Evolutionary conservation across 2,888 invertebrate species (phyloP).

Genomic region (Coremacera marginata): DNA sequence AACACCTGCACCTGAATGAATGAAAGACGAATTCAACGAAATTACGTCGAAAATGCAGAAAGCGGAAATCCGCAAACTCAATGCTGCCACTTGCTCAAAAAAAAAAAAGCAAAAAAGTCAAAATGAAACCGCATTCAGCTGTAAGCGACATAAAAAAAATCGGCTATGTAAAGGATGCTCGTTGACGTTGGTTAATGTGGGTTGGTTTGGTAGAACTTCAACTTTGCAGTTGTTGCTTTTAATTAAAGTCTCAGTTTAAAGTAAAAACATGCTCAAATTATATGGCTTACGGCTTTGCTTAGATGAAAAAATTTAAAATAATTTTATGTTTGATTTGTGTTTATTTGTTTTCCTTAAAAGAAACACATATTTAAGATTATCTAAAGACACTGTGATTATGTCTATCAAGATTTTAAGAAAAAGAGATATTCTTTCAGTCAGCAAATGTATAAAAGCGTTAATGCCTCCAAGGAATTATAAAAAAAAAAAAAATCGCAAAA

Average conservation of each 20-base stretch:
- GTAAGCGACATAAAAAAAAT: not conserved
- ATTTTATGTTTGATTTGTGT: not conserved
- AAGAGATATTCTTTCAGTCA: too few relatives aligned
- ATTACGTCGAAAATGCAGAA: not conserved
- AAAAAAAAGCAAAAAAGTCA: not conserved
- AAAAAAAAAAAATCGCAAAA: too few relatives aligned
- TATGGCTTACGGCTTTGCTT: not conserved
- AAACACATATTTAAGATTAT: too few relatives aligned
- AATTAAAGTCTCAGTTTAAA: too few relatives aligned
- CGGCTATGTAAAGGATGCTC: not conserved
- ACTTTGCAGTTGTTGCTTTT: too few relatives aligned
- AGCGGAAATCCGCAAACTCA: not conserved
- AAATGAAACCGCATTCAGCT: slow-evolving; percentile 16
- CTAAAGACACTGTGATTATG: not conserved
- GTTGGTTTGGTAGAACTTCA: too few relatives aligned
- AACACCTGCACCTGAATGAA: not conserved
- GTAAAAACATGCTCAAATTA: not conserved
- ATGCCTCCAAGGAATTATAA: too few relatives aligned
- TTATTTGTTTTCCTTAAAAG: not conserved
- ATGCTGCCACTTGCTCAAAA: not conserved
- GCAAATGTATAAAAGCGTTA: too few relatives aligned
- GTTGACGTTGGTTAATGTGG: not conserved
- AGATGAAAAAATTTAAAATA: not conserved
- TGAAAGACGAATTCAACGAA: not conserved
- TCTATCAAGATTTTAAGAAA: not conserved